Conservation (phyloP, 2,888 invertebrate genomes). For the Athripsodes cinereus region DNA sequence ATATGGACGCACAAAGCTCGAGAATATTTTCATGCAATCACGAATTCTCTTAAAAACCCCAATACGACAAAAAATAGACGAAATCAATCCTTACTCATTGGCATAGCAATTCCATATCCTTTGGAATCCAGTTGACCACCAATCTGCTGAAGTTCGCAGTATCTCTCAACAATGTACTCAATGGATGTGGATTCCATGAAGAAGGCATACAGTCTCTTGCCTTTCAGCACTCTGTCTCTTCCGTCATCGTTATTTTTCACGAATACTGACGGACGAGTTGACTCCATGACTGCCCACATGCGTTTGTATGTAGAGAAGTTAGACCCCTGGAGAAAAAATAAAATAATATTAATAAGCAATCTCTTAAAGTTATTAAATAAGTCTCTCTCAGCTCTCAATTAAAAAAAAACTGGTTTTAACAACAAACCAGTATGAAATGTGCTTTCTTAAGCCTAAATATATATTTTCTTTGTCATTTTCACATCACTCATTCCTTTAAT, state of each 20-base stretch:
- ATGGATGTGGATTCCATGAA: slow-evolving; percentile 95
- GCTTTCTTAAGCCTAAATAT: too few species aligned
- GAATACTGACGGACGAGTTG: slow-evolving; percentile 77
- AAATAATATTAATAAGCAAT: too few species aligned
- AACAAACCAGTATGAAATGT: too few species aligned
- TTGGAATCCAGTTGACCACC: slow-evolving; percentile 76
- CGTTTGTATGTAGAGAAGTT: slow-evolving; percentile 83
- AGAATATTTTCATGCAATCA: too few species aligned
- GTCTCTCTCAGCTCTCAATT: too few species aligned
- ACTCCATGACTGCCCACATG: slow-evolving; percentile 92
- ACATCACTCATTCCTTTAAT: too few species aligned
- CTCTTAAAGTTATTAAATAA: too few species aligned
- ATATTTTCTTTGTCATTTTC: too few species aligned
- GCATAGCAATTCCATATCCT: slow-evolving; percentile 90
- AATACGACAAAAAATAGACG: too few species aligned
- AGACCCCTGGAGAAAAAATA: slow-evolving; percentile 57
- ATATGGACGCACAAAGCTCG: too few species aligned
- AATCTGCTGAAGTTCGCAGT: slow-evolving; percentile 80
- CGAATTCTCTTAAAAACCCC: too few species aligned
- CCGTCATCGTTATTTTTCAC: slow-evolving; percentile 79
- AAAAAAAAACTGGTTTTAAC: too few species aligned
- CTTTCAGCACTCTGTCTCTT: slow-evolving; percentile 73
- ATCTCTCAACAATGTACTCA: slow-evolving; percentile 82
- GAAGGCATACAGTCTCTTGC: slow-evolving; percentile 81
- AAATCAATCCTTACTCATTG: slow-evolving; percentile 60